phyloP scores from a whole-genome alignment of 1,140 invertebrate species.

The Ceratina calcarata region DNA sequence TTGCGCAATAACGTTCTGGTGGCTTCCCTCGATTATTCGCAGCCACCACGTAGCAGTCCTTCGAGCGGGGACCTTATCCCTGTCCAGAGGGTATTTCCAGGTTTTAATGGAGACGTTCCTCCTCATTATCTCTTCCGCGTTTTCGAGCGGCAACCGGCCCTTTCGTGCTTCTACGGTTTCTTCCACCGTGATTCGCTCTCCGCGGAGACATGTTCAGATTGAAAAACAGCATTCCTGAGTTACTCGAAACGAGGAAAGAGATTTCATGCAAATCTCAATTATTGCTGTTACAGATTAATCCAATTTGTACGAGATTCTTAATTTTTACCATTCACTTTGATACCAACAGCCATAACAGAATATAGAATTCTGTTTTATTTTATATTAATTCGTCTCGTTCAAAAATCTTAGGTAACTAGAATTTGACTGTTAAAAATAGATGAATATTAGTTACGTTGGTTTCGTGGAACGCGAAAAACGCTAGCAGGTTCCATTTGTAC shows the following conservation, averaged over 20 bases:
- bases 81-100: slow-evolving; percentile 19
- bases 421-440: too few relatives aligned
- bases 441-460: too few relatives aligned
- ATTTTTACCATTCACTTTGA: too few relatives aligned
- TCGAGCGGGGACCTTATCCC: neutral
- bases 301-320: too few relatives aligned
- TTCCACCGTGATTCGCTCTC: neutral
- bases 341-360: too few relatives aligned
- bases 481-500: neutral
- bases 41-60: slow-evolving; percentile 16
- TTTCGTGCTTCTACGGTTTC: neutral
- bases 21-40: slow-evolving; percentile 51
- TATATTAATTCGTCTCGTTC: too few relatives aligned
- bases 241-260: too few relatives aligned
- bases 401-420: too few relatives aligned
- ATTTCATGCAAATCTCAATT: too few relatives aligned
- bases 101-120: slow-evolving; percentile 59
- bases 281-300: too few relatives aligned
- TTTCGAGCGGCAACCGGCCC: slow-evolving; percentile 1
- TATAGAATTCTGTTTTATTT: too few relatives aligned
- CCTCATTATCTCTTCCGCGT: slow-evolving; percentile 52
- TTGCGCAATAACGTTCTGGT: slow-evolving; percentile 63
- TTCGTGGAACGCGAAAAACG: too few relatives aligned
- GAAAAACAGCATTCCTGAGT: neutral
- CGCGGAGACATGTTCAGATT: neutral